A percentile compares a stretch with the other conserved stretches of the same genome.
Conservation (phyloP, 2,797 vertebrate species). For the Takifugu ocellatus region DNA sequence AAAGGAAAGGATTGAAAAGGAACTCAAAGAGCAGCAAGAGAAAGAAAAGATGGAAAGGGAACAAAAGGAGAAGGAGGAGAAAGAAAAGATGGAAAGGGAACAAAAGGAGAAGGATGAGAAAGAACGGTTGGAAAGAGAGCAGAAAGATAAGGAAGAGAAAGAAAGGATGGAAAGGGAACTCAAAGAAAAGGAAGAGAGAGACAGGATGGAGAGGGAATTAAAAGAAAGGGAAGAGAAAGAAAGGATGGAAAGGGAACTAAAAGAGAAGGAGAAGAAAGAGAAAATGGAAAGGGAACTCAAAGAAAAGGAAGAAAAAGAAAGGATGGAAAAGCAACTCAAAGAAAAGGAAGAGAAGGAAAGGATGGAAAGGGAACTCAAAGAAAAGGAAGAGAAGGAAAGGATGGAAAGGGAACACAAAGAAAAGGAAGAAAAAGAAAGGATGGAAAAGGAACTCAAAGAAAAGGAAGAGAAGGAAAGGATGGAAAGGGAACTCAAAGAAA, state of each 20-base stretch:
- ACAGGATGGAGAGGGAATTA: conserved; percentile 1
- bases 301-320: conserved; percentile 6
- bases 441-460: conserved; percentile 6
- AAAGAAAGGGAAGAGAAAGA: too few relatives aligned
- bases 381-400: conserved; percentile 1
- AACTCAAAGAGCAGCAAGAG: conserved; percentile 6
- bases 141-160: background rate
- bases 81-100: conserved; percentile 15
- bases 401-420: conserved; percentile 9
- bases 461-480: background rate
- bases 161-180: conserved; percentile 17
- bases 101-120: conserved; percentile 5
- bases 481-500: conserved; percentile 11
- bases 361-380: conserved; percentile 11
- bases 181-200: conserved; percentile 15
- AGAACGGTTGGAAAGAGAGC: conserved; percentile 6
- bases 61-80: conserved; percentile 10
- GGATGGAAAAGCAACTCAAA: conserved; percentile 12
- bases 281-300: conserved; percentile 5
- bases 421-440: conserved; percentile 18
- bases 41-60: conserved; percentile 35
- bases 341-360: conserved; percentile 25
- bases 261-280: conserved; percentile 7
- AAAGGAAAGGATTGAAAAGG: conserved; percentile 6
- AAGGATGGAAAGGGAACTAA: background rate